Conservation (phyloP, 2,888 invertebrate genomes). For the Latheticus oryzae region DNA sequence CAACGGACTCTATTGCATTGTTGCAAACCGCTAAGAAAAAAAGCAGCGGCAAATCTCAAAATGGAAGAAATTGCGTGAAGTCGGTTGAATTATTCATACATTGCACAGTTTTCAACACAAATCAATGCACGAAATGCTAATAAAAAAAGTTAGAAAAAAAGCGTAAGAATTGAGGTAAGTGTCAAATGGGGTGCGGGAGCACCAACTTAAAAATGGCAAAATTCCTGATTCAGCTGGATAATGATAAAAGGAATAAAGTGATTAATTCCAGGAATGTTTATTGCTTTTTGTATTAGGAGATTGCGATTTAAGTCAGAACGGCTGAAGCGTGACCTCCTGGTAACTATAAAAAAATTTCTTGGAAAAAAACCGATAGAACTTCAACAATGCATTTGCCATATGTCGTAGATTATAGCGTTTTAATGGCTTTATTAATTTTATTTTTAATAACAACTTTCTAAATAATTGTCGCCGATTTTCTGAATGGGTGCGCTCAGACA, state of each 20-base stretch:
- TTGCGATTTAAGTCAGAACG: background rate
- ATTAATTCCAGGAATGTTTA: constrained; percentile 11
- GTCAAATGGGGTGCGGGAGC: too few species aligned
- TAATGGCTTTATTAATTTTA: constrained; percentile 10
- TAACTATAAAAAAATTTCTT: constrained; percentile 11
- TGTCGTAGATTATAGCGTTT: constrained; percentile 19
- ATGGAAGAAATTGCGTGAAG: background rate
- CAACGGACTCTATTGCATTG: too few species aligned
- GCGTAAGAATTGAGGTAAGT: too few species aligned
- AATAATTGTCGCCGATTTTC: background rate
- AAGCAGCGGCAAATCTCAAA: constrained; percentile 10
- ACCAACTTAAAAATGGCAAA: too few species aligned
- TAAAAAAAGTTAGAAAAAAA: too few species aligned
- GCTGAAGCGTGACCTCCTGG: constrained; percentile 13
- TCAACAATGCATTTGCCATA: constrained; percentile 15
- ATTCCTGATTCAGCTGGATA: background rate
- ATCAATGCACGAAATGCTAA: too few species aligned
- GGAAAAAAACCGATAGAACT: constrained; percentile 3
- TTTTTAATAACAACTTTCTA: background rate
- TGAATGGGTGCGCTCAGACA: background rate
- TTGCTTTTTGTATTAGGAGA: constrained; percentile 2
- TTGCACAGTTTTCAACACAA: background rate
- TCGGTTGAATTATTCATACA: constrained; percentile 8
- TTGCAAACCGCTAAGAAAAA: constrained; percentile 1
- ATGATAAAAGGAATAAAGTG: constrained; percentile 7